Percentiles rank a stretch among this genome's conserved stretches.
Evolutionary conservation across 2,797 vertebrate genomes (phyloP).

Genomic region (Anguilla anguilla): DNA sequence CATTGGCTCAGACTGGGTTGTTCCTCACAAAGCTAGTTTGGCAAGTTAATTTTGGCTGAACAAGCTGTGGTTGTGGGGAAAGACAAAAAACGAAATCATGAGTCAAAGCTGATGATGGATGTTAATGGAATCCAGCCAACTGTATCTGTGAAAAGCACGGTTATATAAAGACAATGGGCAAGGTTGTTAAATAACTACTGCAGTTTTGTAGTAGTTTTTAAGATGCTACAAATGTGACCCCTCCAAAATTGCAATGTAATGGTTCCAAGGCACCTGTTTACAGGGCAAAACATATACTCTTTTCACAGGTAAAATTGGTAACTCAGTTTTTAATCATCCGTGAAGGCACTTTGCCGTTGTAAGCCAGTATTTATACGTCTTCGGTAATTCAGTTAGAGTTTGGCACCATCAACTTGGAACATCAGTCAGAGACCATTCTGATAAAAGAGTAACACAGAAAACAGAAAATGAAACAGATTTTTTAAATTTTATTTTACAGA

Average conservation of each 20-base stretch:
- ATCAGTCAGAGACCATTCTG: background rate
- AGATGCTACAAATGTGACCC: background rate
- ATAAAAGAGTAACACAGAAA: background rate
- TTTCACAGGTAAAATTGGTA: background rate
- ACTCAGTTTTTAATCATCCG: background rate
- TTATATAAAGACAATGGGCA: background rate
- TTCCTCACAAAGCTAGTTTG: background rate
- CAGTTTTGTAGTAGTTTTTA: background rate
- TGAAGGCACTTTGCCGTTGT: background rate
- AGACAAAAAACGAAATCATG: background rate
- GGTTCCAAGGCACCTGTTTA: background rate
- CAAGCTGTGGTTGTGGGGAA: background rate
- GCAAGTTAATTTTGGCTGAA: background rate
- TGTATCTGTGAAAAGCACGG: background rate
- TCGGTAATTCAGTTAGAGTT: background rate
- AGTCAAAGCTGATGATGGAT: background rate
- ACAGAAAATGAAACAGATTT: background rate
- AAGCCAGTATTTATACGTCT: background rate
- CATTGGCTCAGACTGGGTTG: background rate
- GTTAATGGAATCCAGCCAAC: background rate
- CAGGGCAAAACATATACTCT: background rate
- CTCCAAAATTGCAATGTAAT: background rate
- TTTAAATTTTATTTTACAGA: conserved; percentile 59
- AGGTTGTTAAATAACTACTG: background rate
- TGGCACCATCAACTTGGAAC: background rate